Evolutionary conservation across 1,140 invertebrate species (phyloP).

Genomic region (Drosophila orena): DNA sequence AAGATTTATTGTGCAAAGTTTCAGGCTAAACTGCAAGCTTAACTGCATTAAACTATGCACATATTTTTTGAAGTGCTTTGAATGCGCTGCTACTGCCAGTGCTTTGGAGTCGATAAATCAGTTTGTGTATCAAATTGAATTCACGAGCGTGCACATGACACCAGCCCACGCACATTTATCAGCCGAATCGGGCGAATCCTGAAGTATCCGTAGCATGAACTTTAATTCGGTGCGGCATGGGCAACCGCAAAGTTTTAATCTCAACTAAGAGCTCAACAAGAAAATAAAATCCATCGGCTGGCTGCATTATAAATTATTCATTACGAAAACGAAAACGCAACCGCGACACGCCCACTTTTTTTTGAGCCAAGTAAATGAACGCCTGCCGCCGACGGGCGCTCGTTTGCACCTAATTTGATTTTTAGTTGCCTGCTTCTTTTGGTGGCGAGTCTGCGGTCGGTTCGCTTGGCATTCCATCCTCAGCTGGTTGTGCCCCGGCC

Average conservation of each 20-base stretch:
- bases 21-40: no score
- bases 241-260: constrained; percentile 80
- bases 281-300: constrained; percentile 20
- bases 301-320: constrained; percentile 81
- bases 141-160: constrained; percentile 80
- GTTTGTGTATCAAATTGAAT: constrained; percentile 83
- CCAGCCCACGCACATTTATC: constrained; percentile 77
- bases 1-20: no score
- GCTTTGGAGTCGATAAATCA: constrained; percentile 73
- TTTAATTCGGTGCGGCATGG: constrained; percentile 39
- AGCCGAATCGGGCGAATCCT: constrained; percentile 29
- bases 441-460: constrained; percentile 56
- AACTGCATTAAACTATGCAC: no score
- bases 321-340: constrained; percentile 71
- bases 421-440: constrained; percentile 74
- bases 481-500: not conserved
- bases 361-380: constrained; percentile 9
- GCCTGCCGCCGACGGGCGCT: constrained; percentile 61
- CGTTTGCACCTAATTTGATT: constrained; percentile 84
- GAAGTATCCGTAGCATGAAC: constrained; percentile 12
- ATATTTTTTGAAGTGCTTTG: not conserved
- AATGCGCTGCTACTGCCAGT: constrained; percentile 15
- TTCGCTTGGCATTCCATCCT: constrained; percentile 52
- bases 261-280: constrained; percentile 64
- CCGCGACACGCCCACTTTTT: constrained; percentile 45